These are phyloP conservation scores for Ephestia elutella DNA, from an alignment of 1,140 invertebrate genomes.

Conservation along the genomic window DNA sequence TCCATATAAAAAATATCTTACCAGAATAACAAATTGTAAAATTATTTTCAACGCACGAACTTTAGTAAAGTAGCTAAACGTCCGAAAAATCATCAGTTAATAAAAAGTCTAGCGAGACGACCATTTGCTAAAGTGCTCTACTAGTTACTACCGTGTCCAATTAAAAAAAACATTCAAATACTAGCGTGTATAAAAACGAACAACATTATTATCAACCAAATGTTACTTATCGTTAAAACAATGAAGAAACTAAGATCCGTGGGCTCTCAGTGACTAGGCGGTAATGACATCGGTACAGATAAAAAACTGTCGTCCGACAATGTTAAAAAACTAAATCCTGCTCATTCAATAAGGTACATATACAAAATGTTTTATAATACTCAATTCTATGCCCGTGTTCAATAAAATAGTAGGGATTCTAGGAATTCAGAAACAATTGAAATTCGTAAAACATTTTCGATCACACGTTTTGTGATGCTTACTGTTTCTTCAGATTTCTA, in stretches of 20 bases:
- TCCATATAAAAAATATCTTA: constrained; percentile 72
- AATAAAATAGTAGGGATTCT: neutral
- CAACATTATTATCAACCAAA: constrained; percentile 68
- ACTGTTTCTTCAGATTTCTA: constrained; percentile 31
- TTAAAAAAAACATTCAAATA: constrained; percentile 56
- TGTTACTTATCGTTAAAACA: constrained; percentile 63
- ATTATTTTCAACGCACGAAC: constrained; percentile 63
- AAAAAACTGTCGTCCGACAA: constrained; percentile 42
- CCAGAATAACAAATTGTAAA: constrained; percentile 71
- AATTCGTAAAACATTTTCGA: constrained; percentile 56
- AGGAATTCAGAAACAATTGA: constrained; percentile 36
- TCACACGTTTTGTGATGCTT: constrained; percentile 48
- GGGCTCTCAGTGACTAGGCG: constrained; percentile 73
- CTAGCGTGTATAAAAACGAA: constrained; percentile 65
- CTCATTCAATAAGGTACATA: constrained; percentile 29
- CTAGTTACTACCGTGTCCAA: constrained; percentile 68
- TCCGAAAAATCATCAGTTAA: constrained; percentile 54
- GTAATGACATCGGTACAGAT: constrained; percentile 52
- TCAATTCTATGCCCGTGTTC: constrained; percentile 19
- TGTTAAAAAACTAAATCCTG: constrained; percentile 33
- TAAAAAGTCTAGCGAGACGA: constrained; percentile 68
- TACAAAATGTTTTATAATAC: constrained; percentile 70
- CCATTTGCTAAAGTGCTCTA: constrained; percentile 64
- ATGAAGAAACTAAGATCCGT: constrained; percentile 59
- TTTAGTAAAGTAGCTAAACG: constrained; percentile 63